A percentile compares a stretch with the other conserved stretches of the same genome.
Evolutionary conservation across 2,888 invertebrate species (phyloP).

Genomic region (Phania funesta): DNA sequence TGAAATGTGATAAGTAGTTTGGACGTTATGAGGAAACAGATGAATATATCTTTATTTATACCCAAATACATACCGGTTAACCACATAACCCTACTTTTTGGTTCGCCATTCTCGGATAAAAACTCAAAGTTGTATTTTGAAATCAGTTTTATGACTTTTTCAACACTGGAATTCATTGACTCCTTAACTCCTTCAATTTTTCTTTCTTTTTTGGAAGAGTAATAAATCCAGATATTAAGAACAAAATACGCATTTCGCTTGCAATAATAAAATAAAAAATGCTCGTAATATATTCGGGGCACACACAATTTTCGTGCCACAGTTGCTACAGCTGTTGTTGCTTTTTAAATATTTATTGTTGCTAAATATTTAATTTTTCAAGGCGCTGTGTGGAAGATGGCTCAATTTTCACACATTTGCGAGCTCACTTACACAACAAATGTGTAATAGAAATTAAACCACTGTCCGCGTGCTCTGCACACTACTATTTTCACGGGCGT

Average conservation of each 20-base stretch:
- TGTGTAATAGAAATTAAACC: neutral
- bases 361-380: neutral
- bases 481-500: neutral
- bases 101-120: too few species aligned
- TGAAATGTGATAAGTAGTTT: too few species aligned
- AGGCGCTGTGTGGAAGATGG: neutral
- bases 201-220: neutral
- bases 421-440: neutral
- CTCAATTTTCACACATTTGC: constrained; percentile 7
- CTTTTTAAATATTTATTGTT: constrained; percentile 31
- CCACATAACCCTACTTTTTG: too few species aligned
- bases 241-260: constrained; percentile 14
- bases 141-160: too few species aligned
- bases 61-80: too few species aligned
- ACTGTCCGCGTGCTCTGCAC: constrained; percentile 19
- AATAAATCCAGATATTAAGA: constrained; percentile 15
- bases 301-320: neutral
- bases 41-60: too few species aligned
- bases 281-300: neutral
- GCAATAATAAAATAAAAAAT: neutral
- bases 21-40: too few species aligned
- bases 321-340: neutral
- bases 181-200: too few species aligned
- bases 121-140: too few species aligned
- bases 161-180: too few species aligned